Conservation (phyloP, 2,113 vertebrate genomes). For the Microcebus lehilahytsara region DNA sequence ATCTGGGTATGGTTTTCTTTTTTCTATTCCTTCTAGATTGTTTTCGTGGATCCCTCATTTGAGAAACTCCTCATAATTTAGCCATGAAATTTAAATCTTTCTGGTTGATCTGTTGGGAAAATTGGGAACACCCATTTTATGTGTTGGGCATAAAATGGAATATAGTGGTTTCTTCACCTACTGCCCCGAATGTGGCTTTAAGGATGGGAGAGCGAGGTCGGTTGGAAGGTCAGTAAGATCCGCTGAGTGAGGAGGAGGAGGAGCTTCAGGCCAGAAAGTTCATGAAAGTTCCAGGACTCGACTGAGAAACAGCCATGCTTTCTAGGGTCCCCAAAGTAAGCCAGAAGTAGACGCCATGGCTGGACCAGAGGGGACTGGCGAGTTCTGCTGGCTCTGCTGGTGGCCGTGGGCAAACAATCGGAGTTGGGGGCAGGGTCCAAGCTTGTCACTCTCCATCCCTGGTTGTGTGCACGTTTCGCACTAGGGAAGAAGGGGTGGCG, state of each 20-base stretch:
- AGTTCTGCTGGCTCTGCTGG: background rate
- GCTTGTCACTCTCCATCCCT: background rate
- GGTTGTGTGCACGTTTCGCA: background rate
- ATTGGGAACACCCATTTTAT: background rate
- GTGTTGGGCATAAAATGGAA: background rate
- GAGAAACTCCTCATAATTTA: background rate
- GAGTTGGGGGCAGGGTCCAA: background rate
- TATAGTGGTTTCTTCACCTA: background rate
- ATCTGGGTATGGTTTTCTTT: background rate
- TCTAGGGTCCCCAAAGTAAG: too few relatives aligned
- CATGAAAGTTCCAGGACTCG: too few relatives aligned
- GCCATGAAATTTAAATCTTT: background rate
- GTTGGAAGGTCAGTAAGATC: background rate
- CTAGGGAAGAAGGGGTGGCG: background rate
- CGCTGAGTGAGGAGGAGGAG: background rate
- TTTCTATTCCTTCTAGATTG: background rate
- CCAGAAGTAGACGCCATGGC: background rate
- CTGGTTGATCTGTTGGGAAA: background rate
- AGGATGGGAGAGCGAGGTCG: background rate
- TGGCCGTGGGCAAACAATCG: background rate
- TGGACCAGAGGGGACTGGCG: background rate
- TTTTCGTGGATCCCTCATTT: background rate
- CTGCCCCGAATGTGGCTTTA: background rate
- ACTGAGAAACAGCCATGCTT: too few relatives aligned
- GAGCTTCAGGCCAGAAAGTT: background rate